Evolutionary conservation across 2,113 vertebrate species (phyloP), one percentile per base, ranked within the genome.

Genomic region (Thamnaconus septentrionalis): DNA sequence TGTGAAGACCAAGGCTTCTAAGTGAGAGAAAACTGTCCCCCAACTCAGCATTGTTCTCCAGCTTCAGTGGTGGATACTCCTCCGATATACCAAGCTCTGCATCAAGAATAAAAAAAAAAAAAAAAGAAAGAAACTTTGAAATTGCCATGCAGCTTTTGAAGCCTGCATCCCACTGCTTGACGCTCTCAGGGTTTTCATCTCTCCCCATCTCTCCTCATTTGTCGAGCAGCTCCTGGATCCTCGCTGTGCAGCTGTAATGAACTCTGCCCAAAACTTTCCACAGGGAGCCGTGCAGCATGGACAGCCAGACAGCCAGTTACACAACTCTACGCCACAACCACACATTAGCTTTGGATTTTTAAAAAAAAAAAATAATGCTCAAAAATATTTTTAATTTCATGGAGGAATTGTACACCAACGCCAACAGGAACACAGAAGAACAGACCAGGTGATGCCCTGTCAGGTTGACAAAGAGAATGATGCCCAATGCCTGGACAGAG

Each of bases 91-190:
- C 2, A 44, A 59, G 51, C 3, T 4, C 11, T 40, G 55, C 67
- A 43, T 71, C 61, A 59, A 69, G 64, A 81, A 79, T 61, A 69
- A 68, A 75, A 80, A 65, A 31, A 31, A 31, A 31, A 31, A 31
- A 31, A 31, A 31, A 31, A 31, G 2, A 31, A 31, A 31, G 2
- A 31, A 39, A 43, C 64, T 75, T 75, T 81, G 72, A 88, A 81
- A 84, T 73, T 78, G 70, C 80, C 71, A 75, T 61, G 68, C 66
- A 82, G 81, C 81, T 67, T 85, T 86, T 87, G 78, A 87, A 83
- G 81, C 69, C 59, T 3, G 6, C 7, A 75, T 86, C 82, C 78
- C 80, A 75, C 69, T 69, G 75, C 84, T 85, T 66, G 41, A 70
- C 47, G 40, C 73, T 64, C 70, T 54, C 56, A 64, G 66, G 80